Conservation (phyloP, 2,888 invertebrate species). For the Spilosoma lubricipeda region DNA sequence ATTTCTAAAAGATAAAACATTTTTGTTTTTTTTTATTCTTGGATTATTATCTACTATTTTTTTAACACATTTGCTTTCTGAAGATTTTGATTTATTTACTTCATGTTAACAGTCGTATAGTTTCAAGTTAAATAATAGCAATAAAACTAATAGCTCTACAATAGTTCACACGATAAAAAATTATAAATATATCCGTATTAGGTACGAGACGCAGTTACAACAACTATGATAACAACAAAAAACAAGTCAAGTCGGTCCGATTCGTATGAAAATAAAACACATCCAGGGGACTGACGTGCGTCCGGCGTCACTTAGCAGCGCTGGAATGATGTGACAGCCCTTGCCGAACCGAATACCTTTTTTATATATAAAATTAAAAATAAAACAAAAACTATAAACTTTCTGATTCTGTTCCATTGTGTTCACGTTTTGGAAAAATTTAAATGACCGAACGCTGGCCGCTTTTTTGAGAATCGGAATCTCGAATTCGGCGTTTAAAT, state of each 20-base stretch:
- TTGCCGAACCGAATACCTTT: slow-evolving; percentile 84
- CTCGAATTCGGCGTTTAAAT: slow-evolving; percentile 85
- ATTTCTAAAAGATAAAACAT: background rate
- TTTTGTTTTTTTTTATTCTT: background rate
- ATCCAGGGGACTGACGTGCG: slow-evolving; percentile 83
- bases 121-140: slow-evolving; percentile 20
- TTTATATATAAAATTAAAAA: slow-evolving; percentile 82
- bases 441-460: slow-evolving; percentile 80
- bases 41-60: background rate
- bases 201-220: slow-evolving; percentile 73
- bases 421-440: slow-evolving; percentile 86
- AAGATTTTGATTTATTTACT: background rate
- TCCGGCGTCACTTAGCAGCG: slow-evolving; percentile 86
- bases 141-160: slow-evolving; percentile 46
- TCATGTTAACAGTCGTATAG: background rate
- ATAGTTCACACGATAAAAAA: slow-evolving; percentile 58
- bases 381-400: slow-evolving; percentile 71
- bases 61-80: background rate
- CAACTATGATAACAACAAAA: slow-evolving; percentile 84
- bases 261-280: slow-evolving; percentile 85
- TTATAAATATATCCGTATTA: slow-evolving; percentile 73
- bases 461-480: slow-evolving; percentile 80
- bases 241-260: slow-evolving; percentile 78
- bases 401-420: slow-evolving; percentile 84
- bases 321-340: slow-evolving; percentile 86